Conservation (phyloP, 2,888 invertebrate species). For the Hypselothyrea guttata region DNA sequence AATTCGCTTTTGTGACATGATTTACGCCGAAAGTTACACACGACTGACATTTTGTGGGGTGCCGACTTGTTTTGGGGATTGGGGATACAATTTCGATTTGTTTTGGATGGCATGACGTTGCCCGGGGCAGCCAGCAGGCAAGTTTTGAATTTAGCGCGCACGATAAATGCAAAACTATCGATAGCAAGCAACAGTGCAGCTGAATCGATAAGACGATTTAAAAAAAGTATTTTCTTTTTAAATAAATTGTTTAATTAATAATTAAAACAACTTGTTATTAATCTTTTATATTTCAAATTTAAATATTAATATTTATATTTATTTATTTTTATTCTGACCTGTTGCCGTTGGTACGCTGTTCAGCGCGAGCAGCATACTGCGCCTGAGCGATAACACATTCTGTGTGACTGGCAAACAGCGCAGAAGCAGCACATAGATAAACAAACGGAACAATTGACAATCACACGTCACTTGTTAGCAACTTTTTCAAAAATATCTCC, state of each 20-base stretch:
- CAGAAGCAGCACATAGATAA: constrained; percentile 19
- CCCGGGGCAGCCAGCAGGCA: constrained; percentile 42
- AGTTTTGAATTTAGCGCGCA: constrained; percentile 29
- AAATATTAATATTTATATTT: no score
- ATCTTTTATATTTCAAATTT: no score
- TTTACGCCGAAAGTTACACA: constrained; percentile 14
- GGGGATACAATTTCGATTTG: constrained; percentile 42
- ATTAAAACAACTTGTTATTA: no score
- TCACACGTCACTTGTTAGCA: constrained; percentile 61
- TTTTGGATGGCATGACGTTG: constrained; percentile 56
- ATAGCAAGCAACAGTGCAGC: constrained; percentile 5
- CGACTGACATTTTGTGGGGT: constrained; percentile 14
- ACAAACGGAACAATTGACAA: constrained; percentile 3
- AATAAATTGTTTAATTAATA: no score
- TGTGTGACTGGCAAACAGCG: constrained; percentile 30
- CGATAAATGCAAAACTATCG: constrained; percentile 18
- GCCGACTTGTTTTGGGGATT: constrained; percentile 30
- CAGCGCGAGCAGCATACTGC: neutral
- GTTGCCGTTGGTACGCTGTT: neutral
- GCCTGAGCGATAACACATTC: no score
- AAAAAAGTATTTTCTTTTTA: no score
- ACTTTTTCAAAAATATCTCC: constrained; percentile 11
- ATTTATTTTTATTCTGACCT: no score
- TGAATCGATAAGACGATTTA: no score
- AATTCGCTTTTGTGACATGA: constrained; percentile 68